Percentiles rank a stretch among this genome's conserved stretches.
Evolutionary conservation across 2,113 vertebrate genomes (phyloP).

Genomic region (Dolichallabes microphthalmus): DNA sequence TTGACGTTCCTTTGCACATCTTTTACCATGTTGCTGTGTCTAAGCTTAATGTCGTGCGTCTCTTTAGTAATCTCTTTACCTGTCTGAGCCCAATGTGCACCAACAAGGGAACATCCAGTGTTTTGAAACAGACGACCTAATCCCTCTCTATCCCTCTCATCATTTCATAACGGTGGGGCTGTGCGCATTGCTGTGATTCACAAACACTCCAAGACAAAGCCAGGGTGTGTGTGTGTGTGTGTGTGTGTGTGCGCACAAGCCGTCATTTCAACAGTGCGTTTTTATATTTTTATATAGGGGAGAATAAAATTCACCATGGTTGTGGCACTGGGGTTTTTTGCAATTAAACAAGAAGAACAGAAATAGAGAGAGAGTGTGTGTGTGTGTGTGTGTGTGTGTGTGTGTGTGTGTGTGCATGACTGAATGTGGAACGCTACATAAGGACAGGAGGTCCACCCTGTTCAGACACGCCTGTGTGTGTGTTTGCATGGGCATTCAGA

Average conservation of each 20-base stretch:
- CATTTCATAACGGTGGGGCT: conserved; percentile 10
- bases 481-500: conserved; percentile 15
- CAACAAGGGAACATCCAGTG: not conserved
- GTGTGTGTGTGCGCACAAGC: not conserved
- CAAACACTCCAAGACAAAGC: not conserved
- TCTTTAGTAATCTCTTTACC: not conserved
- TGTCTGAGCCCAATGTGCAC: not conserved
- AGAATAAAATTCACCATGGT: not conserved
- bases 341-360: not conserved
- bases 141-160: not conserved
- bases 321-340: not conserved
- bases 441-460: conserved; percentile 38
- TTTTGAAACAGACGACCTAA: conserved; percentile 5
- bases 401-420: not conserved
- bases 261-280: not conserved
- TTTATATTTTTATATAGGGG: not conserved
- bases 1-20: not conserved
- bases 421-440: conserved; percentile 41
- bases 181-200: conserved; percentile 5
- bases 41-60: not conserved
- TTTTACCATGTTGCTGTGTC: not conserved
- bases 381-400: conserved; percentile 27
- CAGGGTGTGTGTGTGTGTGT: not conserved
- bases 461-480: conserved; percentile 26
- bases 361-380: not conserved